A percentile compares a stretch with the other conserved stretches of the same genome.
Evolutionary conservation across 2,888 invertebrate species (phyloP).

Genomic region (Portevinia maculata): DNA sequence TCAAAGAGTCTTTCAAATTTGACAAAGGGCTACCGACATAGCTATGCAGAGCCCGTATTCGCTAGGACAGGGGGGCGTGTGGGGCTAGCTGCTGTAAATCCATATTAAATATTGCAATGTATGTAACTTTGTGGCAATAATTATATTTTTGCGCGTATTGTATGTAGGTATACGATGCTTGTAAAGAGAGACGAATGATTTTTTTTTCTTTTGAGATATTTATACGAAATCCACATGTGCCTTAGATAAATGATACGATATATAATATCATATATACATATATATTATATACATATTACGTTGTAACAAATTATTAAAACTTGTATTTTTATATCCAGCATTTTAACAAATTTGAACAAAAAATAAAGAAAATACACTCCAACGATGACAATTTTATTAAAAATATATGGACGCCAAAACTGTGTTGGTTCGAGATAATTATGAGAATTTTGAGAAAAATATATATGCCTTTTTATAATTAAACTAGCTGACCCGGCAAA

Average conservation of each 20-base stretch:
- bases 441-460: slow-evolving; percentile 60
- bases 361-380: slow-evolving; percentile 6
- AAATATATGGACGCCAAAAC: slow-evolving; percentile 36
- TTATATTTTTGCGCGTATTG: slow-evolving; percentile 26
- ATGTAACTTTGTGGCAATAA: slow-evolving; percentile 45
- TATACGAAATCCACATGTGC: slow-evolving; percentile 66
- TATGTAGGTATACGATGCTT: slow-evolving; percentile 33
- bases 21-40: slow-evolving; percentile 82
- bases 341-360: slow-evolving; percentile 36
- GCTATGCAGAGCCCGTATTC: slow-evolving; percentile 82
- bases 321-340: slow-evolving; percentile 58
- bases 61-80: slow-evolving; percentile 81
- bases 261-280: slow-evolving; percentile 40
- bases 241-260: slow-evolving; percentile 60
- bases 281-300: too few relatives aligned
- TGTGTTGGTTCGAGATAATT: slow-evolving; percentile 55
- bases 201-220: slow-evolving; percentile 31
- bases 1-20: slow-evolving; percentile 80
- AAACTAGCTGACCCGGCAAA: too few relatives aligned
- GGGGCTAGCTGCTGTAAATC: slow-evolving; percentile 82
- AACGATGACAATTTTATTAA: slow-evolving; percentile 23
- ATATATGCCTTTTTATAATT: neutral
- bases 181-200: slow-evolving; percentile 6
- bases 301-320: slow-evolving; percentile 49
- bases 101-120: slow-evolving; percentile 76